A percentile compares a stretch with the other conserved stretches of the same genome.
Conservation (phyloP, 2,797 vertebrate species). For the Pogonophryne albipinna region DNA sequence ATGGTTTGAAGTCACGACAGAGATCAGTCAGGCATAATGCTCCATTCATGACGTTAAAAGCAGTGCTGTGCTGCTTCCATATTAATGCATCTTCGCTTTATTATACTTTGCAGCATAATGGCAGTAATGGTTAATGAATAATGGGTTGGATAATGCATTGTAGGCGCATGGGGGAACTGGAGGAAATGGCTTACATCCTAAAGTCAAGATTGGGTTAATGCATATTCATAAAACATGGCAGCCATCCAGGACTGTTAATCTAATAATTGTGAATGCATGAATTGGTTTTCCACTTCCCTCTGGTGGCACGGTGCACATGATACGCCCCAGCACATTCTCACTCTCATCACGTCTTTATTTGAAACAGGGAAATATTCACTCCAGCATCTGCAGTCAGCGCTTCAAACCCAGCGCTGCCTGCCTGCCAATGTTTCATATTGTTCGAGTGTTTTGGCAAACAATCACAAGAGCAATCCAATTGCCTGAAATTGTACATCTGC, state of each 20-base stretch:
- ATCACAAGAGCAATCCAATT: conserved; percentile 13
- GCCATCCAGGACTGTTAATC: conserved; percentile 47
- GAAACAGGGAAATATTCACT: conserved; percentile 13
- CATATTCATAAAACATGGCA: conserved; percentile 60
- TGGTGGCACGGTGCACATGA: conserved; percentile 20
- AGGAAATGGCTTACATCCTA: conserved; percentile 14
- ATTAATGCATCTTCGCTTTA: conserved; percentile 28
- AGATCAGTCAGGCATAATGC: neutral
- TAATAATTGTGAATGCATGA: conserved; percentile 61
- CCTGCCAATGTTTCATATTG: conserved; percentile 15
- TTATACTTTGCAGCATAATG: conserved; percentile 23
- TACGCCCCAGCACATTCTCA: conserved; percentile 24
- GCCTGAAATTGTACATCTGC: conserved; percentile 26
- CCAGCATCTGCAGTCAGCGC: conserved; percentile 9
- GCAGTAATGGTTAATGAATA: conserved; percentile 52
- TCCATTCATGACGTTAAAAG: neutral
- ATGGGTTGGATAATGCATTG: conserved; percentile 36
- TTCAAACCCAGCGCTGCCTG: conserved; percentile 9
- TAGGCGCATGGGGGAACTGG: conserved; percentile 19
- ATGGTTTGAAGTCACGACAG: conserved; percentile 17
- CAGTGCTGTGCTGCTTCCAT: neutral
- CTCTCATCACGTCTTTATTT: conserved; percentile 28
- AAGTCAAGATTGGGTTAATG: conserved; percentile 48
- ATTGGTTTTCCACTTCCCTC: conserved; percentile 38
- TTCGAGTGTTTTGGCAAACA: conserved; percentile 26